phyloP scores from a whole-genome alignment of 2,113 vertebrate species.

The Osmerus mordax region DNA sequence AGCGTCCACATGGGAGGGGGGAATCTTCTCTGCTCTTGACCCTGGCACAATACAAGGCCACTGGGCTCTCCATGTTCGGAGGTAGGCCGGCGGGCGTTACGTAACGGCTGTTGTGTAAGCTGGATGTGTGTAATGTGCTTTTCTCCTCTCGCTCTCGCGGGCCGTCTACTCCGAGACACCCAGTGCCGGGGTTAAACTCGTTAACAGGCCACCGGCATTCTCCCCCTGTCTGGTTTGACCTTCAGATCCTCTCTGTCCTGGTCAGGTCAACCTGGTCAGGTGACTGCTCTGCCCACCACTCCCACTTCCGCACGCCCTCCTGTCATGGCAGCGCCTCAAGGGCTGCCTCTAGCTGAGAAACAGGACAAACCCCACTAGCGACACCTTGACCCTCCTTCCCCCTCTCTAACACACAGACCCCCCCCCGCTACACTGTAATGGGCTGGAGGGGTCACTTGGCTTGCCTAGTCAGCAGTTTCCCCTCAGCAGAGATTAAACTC shows the following conservation, averaged over 20 bases:
- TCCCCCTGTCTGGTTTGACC: constrained; percentile 5
- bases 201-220: constrained; percentile 32
- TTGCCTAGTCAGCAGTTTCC: background rate
- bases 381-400: background rate
- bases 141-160: constrained; percentile 32
- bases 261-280: constrained; percentile 11
- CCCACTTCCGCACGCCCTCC: constrained; percentile 2
- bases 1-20: background rate
- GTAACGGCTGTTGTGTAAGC: constrained; percentile 64
- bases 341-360: background rate
- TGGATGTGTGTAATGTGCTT: constrained; percentile 59
- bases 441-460: background rate
- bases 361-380: constrained; percentile 9
- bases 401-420: background rate
- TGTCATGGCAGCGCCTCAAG: background rate
- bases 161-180: constrained; percentile 30
- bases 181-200: constrained; percentile 54
- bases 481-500: constrained; percentile 8
- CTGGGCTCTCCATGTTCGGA: constrained; percentile 33
- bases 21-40: constrained; percentile 19
- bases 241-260: constrained; percentile 26
- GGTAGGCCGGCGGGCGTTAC: constrained; percentile 47
- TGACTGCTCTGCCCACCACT: constrained; percentile 12
- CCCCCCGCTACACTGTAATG: background rate
- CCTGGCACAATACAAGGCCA: constrained; percentile 16